Percentiles rank a stretch among this genome's conserved stretches.
phyloP scores from a whole-genome alignment of 2,888 invertebrate genomes.

The Cecidostiba fungosa region DNA sequence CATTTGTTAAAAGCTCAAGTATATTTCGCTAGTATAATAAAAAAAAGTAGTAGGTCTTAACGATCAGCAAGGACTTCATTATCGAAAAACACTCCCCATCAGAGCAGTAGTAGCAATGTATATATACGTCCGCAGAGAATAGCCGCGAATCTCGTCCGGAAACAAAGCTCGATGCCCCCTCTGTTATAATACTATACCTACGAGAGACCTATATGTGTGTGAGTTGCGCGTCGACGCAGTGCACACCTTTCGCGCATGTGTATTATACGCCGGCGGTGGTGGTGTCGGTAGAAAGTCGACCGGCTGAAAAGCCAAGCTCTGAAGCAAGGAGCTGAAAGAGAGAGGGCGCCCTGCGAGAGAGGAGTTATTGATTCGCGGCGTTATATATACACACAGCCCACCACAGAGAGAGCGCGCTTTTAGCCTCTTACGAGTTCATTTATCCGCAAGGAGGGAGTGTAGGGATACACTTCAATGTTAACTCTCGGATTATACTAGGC shows the following conservation, averaged over 20 bases:
- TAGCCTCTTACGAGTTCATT: conserved; percentile 62
- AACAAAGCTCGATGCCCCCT: conserved; percentile 3
- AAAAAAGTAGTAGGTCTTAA: not conserved
- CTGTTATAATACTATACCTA: not conserved
- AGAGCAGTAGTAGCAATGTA: not conserved
- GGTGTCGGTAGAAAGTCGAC: conserved; percentile 1
- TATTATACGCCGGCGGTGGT: not conserved
- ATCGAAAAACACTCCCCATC: conserved; percentile 39
- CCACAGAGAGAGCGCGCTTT: conserved; percentile 13
- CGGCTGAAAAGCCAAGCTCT: conserved; percentile 1
- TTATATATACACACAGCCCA: not conserved
- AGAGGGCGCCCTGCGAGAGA: conserved; percentile 67
- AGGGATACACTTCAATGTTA: not conserved
- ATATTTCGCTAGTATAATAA: too few relatives aligned
- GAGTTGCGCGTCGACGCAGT: not conserved
- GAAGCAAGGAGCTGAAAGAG: conserved; percentile 48
- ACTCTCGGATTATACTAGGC: not conserved
- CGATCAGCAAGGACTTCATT: conserved; percentile 55
- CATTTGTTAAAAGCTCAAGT: too few relatives aligned
- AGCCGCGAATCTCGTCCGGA: conserved; percentile 3
- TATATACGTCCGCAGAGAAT: not conserved
- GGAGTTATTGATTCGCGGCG: conserved; percentile 79
- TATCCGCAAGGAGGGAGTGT: conserved; percentile 44
- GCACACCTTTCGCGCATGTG: conserved; percentile 12
- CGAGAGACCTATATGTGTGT: not conserved